Evolutionary conservation across 1,140 invertebrate genomes (phyloP).

Genomic region (Drosophila teissieri): DNA sequence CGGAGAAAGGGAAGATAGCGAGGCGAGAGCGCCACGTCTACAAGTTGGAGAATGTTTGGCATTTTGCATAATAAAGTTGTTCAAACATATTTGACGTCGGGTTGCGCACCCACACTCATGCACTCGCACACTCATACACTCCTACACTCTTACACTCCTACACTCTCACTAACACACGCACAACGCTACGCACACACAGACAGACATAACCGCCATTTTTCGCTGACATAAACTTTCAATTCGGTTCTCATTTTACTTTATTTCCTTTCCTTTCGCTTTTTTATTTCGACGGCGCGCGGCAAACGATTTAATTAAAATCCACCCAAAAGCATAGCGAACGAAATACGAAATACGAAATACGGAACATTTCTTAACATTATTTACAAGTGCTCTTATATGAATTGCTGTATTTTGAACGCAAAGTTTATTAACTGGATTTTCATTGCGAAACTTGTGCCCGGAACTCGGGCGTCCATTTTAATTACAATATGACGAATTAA

Average conservation of each 20-base stretch:
- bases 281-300: constrained; percentile 12
- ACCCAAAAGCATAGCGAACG: not conserved
- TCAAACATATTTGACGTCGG: constrained; percentile 78
- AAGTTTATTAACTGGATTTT: constrained; percentile 68
- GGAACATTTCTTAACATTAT: constrained; percentile 47
- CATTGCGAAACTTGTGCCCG: constrained; percentile 59
- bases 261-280: constrained; percentile 29
- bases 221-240: constrained; percentile 79
- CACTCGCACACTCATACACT: constrained; percentile 12
- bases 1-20: constrained; percentile 7
- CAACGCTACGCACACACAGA: constrained; percentile 5
- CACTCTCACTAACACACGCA: not conserved
- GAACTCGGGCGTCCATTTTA: constrained; percentile 46
- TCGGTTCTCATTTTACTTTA: constrained; percentile 69
- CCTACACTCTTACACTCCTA: not conserved
- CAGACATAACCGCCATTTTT: constrained; percentile 59
- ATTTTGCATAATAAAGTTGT: constrained; percentile 82
- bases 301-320: constrained; percentile 58
- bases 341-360: not conserved
- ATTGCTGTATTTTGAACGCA: constrained; percentile 20
- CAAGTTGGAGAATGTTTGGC: constrained; percentile 80
- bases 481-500: constrained; percentile 50
- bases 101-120: constrained; percentile 39
- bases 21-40: constrained; percentile 53
- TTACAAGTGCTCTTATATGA: constrained; percentile 33